Base-by-base conservation (phyloP, 37 sponge, comb jelly and placozoan species). In the Oopsacas minuta region DNA sequence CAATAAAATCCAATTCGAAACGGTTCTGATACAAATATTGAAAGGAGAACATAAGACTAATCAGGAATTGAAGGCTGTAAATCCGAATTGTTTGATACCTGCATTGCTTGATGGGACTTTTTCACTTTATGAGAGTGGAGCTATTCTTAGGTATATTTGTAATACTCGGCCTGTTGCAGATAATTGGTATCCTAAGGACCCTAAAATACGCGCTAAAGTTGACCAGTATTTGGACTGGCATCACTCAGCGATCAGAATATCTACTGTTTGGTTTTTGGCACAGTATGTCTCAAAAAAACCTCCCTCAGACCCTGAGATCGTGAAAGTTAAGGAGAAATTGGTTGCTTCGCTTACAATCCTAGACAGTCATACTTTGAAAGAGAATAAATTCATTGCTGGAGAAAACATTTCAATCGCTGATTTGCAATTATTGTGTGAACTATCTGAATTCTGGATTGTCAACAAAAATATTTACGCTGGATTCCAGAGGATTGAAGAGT, bases 361-460 rank as follows among this genome's bases (percentile, higher is more conserved):
- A 0, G 92, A 92, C 37, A 88, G 37, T 39, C 86, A 85, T 84
- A 88, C 87, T 38, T 81, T 92, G 49, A 92, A 86, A 52, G 87
- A 39, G 46, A 89, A 36, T 39, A 89, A 87, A 87, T 89, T 86
- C 84, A 39, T 89, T 38, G 86, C 37, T 17, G 88, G 92, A 35
- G 86, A 89, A 35, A 28, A 87, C 32, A 87, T 92, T 36, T 87
- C 86, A 25, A 92, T 92, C 32, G 90, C 92, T 20, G 90, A 92
- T 83, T 83, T 89, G 15, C 82, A 85, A 52, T 89, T 84, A 52
- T 0, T 89, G 39, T 38, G 86, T 28, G 88, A 92, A 84, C 39
- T 92, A 53, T 84, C 86, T 0, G 88, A 92, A 53, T 88, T 88
- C 36, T 89, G 82, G 84, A 30, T 83, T 42, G 38, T 81, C 37